phyloP scores from a whole-genome alignment of 2,888 invertebrate genomes.

The Miltochrista miniata region DNA sequence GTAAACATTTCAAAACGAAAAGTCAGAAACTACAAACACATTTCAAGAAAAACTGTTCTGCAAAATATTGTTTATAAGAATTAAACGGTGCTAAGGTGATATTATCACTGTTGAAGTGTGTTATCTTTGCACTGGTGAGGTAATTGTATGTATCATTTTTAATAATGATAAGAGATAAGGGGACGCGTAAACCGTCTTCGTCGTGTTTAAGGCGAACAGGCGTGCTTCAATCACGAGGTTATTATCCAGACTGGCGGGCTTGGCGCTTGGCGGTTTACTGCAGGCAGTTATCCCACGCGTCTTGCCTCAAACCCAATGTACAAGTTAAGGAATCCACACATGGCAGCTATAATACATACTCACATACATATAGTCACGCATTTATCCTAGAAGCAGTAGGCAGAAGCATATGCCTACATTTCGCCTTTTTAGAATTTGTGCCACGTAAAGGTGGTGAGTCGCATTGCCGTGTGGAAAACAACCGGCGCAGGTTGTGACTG shows the following conservation, averaged over 20 bases:
- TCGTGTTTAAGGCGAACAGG: constrained; percentile 28
- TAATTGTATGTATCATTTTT: constrained; percentile 75
- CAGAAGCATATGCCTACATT: too few species aligned
- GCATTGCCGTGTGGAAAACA: too few species aligned
- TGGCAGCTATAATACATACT: too few species aligned
- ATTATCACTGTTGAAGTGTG: constrained; percentile 57
- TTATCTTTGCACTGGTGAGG: constrained; percentile 68
- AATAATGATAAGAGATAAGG: constrained; percentile 64
- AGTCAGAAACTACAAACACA: neutral
- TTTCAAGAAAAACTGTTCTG: neutral
- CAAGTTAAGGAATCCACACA: constrained; percentile 12
- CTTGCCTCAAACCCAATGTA: constrained; percentile 4
- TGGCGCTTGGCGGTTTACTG: neutral
- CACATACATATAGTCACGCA: too few species aligned
- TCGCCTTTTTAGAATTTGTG: too few species aligned
- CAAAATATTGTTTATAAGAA: constrained; percentile 22
- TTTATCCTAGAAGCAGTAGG: too few species aligned
- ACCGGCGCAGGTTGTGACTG: too few species aligned
- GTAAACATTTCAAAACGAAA: neutral
- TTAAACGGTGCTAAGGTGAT: constrained; percentile 38
- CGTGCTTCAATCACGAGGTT: constrained; percentile 34
- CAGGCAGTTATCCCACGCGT: constrained; percentile 5
- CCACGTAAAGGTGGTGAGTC: too few species aligned
- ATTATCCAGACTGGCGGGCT: constrained; percentile 33
- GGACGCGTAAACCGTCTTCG: constrained; percentile 29